Evolutionary conservation across 2,888 invertebrate species (phyloP), one percentile per base, ranked within the genome.

Genomic region (Cephus runcator): DNA sequence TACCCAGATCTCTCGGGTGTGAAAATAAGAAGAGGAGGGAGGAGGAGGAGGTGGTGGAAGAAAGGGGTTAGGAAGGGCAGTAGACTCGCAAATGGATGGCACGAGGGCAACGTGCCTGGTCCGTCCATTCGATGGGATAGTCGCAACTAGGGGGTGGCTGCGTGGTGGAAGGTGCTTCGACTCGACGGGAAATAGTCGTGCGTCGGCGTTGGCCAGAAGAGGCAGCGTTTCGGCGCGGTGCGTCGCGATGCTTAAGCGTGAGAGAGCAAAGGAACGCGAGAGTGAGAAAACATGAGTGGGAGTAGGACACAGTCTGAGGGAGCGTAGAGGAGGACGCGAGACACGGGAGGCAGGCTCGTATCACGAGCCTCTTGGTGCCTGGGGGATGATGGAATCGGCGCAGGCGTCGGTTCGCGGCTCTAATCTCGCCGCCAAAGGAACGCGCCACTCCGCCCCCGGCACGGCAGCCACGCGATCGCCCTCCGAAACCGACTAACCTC

Each of bases 391-490:
- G 75, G 73, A 34, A 75, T 80, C 80, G 82, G 90, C 90, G 89
- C 90, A 89, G 88, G 89, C 89, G 90, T 89, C 86, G 87, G 83
- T 80, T 84, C 85, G 84, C 85, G 87, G 86, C 87, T 87, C 86
- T 86, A 87, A 88, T 87, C 88, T 88, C 88, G 87, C 89, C 89
- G 87, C 87, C 88, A 87, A 89, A 88, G 89, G 88, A 88, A 86
- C 88, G 87, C 86, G 88, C 87, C 88, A 87, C 84, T 90, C 88
- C 87, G 89, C 89, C 90, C 90, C 90, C 88, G 90, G 88, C 90
- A 88, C 89, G 88, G 88, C 83, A 80, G 85, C 88, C 88, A 89
- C 90, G 82, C 82, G 82, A 78, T 77, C 77, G 73, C 81, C 74
- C 30, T 87, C 87, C 87, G 88, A 85, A 74, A 87, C 88, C 89